These are phyloP conservation scores for Agrotis puta DNA, from an alignment of 2,888 invertebrate species.

Conservation along the genomic window DNA sequence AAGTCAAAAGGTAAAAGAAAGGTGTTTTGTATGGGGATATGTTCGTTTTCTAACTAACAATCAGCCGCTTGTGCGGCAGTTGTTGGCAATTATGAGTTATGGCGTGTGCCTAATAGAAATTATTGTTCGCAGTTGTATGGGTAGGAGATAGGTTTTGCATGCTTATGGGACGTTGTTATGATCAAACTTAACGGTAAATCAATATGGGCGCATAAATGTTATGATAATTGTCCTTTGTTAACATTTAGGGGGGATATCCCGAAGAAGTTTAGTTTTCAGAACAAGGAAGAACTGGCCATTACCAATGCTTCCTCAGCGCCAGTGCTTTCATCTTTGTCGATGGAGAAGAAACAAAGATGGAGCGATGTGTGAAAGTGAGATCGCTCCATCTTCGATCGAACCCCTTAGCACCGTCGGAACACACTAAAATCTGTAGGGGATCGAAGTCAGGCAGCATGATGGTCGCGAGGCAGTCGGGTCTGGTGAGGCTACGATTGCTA, in stretches of 20 bases:
- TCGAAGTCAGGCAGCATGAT: too few relatives aligned
- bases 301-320: too few relatives aligned
- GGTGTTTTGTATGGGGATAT: slow-evolving; percentile 69
- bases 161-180: slow-evolving; percentile 23
- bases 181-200: slow-evolving; percentile 43
- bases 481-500: too few relatives aligned
- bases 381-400: too few relatives aligned
- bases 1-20: slow-evolving; percentile 73
- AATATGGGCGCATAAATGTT: slow-evolving; percentile 27
- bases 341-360: too few relatives aligned
- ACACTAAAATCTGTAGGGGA: too few relatives aligned
- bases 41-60: slow-evolving; percentile 74
- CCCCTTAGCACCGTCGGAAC: too few relatives aligned
- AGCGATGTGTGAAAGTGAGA: too few relatives aligned
- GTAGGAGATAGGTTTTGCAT: slow-evolving; percentile 34
- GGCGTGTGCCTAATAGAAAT: slow-evolving; percentile 68
- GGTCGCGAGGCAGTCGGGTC: too few relatives aligned
- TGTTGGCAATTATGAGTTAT: slow-evolving; percentile 76
- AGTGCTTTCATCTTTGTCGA: too few relatives aligned
- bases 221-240: slow-evolving; percentile 28
- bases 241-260: background rate
- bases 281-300: too few relatives aligned
- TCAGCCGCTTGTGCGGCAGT: slow-evolving; percentile 71
- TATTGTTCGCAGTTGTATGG: slow-evolving; percentile 64
- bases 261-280: background rate